Conservation (phyloP, 2,113 vertebrate genomes). For the Siniperca knerii region DNA sequence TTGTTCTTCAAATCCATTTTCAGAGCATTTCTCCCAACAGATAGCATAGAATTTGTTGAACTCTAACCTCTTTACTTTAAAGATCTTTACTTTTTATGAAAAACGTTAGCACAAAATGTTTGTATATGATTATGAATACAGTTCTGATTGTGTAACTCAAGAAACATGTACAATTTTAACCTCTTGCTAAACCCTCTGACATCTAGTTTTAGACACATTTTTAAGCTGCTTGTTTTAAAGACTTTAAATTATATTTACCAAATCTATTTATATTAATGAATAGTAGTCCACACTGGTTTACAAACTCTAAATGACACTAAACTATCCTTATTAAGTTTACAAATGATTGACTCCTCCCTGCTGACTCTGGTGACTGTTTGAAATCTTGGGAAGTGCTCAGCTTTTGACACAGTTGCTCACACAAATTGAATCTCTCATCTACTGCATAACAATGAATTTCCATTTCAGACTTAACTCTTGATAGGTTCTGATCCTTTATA, state of each 20-base stretch:
- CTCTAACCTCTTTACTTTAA: not conserved
- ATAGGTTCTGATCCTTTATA: not conserved
- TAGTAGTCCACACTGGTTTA: not conserved
- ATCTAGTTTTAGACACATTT: not conserved
- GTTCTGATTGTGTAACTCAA: not conserved
- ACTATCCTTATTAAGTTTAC: not conserved
- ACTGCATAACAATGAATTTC: not conserved
- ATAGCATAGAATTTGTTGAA: not conserved
- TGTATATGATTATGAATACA: not conserved
- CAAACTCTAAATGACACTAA: not conserved
- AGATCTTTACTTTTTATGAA: not conserved
- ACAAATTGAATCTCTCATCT: not conserved
- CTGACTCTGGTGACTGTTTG: not conserved
- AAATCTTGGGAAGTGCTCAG: not conserved
- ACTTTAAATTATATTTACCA: not conserved
- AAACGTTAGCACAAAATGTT: not conserved
- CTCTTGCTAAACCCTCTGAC: not conserved
- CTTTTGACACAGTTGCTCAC: not conserved
- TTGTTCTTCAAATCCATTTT: constrained; percentile 33
- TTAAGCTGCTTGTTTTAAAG: not conserved
- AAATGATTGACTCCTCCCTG: not conserved
- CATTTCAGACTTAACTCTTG: not conserved
- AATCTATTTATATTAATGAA: not conserved
- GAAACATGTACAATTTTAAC: not conserved
- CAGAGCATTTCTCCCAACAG: constrained; percentile 32